Conservation (phyloP, 2,888 invertebrate species). For the Tromatobia lineatoria region DNA sequence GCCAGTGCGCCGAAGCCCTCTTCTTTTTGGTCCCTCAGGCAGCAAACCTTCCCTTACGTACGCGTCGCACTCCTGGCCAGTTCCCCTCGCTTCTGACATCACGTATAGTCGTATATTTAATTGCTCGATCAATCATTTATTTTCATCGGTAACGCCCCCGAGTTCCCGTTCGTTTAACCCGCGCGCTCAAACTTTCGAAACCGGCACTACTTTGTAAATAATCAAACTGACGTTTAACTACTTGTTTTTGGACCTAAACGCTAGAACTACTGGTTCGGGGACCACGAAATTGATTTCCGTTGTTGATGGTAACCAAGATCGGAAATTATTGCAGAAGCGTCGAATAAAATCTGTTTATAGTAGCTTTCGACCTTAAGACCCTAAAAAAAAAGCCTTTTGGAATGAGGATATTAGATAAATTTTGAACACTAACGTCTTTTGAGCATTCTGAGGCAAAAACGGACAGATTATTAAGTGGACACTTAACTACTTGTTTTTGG, state of each 20-base stretch:
- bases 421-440: no score
- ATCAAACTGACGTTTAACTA: constrained; percentile 15
- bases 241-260: not conserved
- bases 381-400: not conserved
- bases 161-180: constrained; percentile 43
- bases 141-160: constrained; percentile 62
- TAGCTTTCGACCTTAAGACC: not conserved
- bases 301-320: not conserved
- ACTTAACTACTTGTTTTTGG: not conserved
- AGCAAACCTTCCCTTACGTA: constrained; percentile 37
- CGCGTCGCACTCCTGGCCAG: constrained; percentile 60
- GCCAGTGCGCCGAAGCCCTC: constrained; percentile 38
- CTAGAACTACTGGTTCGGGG: not conserved
- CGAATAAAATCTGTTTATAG: not conserved
- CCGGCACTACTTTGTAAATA: constrained; percentile 12
- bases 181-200: not conserved
- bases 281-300: not conserved
- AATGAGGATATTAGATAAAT: no score
- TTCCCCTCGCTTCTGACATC: constrained; percentile 75
- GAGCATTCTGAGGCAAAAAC: not conserved
- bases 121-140: constrained; percentile 84
- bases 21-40: constrained; percentile 18
- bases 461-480: not conserved
- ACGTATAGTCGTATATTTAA: constrained; percentile 82
- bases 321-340: not conserved